These are phyloP conservation scores for Tragelaphus strepsiceros DNA, from an alignment of 2,113 vertebrate species.

Conservation along the genomic window DNA sequence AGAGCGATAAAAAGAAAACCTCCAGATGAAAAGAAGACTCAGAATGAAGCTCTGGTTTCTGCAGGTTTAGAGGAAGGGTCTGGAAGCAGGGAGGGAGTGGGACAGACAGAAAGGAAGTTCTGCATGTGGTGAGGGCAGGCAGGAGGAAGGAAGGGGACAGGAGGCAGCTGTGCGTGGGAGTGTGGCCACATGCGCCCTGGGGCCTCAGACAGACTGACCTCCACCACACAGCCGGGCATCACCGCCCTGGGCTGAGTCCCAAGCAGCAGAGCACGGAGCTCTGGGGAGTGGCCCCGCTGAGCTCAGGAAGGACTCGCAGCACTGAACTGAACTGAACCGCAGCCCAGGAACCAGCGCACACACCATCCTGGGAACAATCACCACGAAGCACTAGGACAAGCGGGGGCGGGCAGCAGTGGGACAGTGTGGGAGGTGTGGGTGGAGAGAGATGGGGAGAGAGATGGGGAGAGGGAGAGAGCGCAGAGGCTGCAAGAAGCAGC, in stretches of 20 bases:
- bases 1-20: conserved; percentile 57
- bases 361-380: neutral
- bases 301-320: neutral
- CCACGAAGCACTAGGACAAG: neutral
- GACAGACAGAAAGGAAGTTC: neutral
- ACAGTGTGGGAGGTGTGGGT: fast-evolving
- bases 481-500: neutral
- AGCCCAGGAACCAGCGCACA: neutral
- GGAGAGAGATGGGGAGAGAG: neutral
- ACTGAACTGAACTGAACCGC: neutral
- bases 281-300: neutral
- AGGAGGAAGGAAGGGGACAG: neutral
- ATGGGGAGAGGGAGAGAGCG: neutral
- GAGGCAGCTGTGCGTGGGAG: neutral
- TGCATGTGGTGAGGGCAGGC: neutral
- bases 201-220: neutral
- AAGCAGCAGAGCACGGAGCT: neutral
- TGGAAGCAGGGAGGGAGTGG: neutral
- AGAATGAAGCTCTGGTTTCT: conserved; percentile 52
- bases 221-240: neutral
- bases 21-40: conserved; percentile 26
- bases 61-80: conserved; percentile 22
- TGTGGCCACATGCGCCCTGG: neutral
- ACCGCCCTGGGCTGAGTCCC: neutral
- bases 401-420: neutral